A percentile compares a stretch with the other conserved stretches of the same genome.
Evolutionary conservation across 2,797 vertebrate species (phyloP).

Genomic region (Gallinago stenura): DNA sequence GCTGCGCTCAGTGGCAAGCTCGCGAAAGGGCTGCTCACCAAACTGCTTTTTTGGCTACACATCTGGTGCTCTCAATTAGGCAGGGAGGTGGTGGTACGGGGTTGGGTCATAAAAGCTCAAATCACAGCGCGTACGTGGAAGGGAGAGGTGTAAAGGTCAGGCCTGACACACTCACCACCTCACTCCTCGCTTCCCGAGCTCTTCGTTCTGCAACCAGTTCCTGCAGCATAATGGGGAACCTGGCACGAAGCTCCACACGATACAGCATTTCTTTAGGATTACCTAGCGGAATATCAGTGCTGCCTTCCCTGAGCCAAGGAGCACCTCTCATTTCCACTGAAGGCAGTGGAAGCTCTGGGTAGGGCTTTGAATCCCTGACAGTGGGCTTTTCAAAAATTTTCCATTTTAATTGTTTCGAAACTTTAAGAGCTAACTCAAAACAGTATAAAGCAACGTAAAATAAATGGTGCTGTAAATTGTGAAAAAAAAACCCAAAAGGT

Average conservation of each 20-base stretch:
- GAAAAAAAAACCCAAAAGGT: neutral
- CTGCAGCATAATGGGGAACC: neutral
- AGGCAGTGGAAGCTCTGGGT: neutral
- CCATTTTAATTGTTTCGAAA: neutral
- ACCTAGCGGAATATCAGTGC: neutral
- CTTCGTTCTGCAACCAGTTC: neutral
- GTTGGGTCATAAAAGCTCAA: neutral
- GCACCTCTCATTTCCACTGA: neutral
- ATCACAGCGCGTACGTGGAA: neutral
- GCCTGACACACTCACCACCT: neutral
- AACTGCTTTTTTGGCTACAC: neutral
- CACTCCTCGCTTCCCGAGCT: neutral
- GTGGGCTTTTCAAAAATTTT: neutral
- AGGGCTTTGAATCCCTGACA: neutral
- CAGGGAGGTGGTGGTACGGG: rapidly evolving
- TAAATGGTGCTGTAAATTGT: neutral
- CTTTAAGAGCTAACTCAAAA: neutral
- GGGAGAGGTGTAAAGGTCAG: neutral
- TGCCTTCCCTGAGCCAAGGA: neutral
- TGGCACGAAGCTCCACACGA: neutral
- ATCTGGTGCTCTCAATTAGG: neutral
- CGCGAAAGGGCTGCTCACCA: neutral
- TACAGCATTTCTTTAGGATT: neutral
- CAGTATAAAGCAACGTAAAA: neutral
- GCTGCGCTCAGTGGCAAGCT: neutral